Evolutionary conservation across 2,888 invertebrate species (phyloP), one percentile per base, ranked within the genome.

Genomic region (Toxonevra muliebris): DNA sequence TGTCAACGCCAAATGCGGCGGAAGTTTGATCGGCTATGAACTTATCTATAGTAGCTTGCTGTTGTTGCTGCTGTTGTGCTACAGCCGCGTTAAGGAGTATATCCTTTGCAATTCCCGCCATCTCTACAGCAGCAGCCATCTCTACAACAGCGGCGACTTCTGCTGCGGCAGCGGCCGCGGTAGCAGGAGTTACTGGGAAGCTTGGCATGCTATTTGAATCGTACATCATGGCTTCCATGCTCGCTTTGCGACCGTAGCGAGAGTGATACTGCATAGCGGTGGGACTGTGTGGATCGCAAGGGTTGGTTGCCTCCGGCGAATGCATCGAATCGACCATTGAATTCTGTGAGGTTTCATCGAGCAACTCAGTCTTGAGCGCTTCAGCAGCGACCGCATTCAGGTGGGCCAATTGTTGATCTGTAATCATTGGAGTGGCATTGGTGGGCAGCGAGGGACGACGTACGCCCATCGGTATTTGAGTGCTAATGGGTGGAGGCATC

Each of bases 261-360:
- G 76, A 68, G 60, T 76, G 82, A 61, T 77, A 80, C 55, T 79
- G 79, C 61, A 82, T 73, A 12, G 76, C 70, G 19, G 75, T 78
- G 5, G 82, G 80, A 60, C 79, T 80, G 60, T 76, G 77, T 1
- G 82, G 76, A 7, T 67, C 71, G 1, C 20, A 19, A 64, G 40
- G 10, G 41, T 41, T 15, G 17, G 42, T 7, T 41, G 50, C 43
- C 50, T 79, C 80, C 11, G 87, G 76, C 1, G 81, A 77, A 55
- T 79, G 80, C 30, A 80, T 74, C 78, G 79, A 68, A 0, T 82
- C 81, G 1, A 75, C 77, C 8, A 81, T 64, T 4, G 84, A 80
- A 68, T 79, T 80, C 82, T 92, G 91, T 78, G 92, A 92, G 74
- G 88, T 89, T 71, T 93, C 93, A 80, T 93, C 93, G 50, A 90